A percentile compares a stretch with the other conserved stretches of the same genome.
Conservation (phyloP, 2,113 vertebrate species). For the Crotalus helleri region DNA sequence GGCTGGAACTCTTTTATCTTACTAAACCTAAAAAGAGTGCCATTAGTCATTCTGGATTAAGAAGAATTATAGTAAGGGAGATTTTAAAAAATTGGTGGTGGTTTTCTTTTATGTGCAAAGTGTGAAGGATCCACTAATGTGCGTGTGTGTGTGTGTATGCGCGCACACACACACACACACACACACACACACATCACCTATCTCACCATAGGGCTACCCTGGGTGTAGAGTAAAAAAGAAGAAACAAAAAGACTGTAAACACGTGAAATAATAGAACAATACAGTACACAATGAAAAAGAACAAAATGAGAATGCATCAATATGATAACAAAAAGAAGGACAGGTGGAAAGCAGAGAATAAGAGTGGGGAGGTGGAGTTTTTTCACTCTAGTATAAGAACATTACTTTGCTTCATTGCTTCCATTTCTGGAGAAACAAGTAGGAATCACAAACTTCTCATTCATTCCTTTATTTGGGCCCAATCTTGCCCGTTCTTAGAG, state of each 20-base stretch:
- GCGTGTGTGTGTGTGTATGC: fast-evolving
- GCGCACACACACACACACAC: no score
- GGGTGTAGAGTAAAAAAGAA: no score
- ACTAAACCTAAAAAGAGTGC: slow-evolving; percentile 11
- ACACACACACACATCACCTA: no score
- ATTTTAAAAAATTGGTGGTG: slow-evolving; percentile 53
- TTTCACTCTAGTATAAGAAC: not conserved
- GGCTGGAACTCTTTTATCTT: slow-evolving; percentile 20
- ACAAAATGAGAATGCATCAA: not conserved
- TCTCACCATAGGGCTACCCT: no score
- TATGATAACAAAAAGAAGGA: no score
- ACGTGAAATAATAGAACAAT: not conserved
- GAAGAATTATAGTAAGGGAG: not conserved
- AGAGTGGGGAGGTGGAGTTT: not conserved
- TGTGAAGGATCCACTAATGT: not conserved
- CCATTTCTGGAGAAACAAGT: not conserved
- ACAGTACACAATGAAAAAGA: not conserved
- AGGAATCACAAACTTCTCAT: not conserved
- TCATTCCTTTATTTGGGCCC: not conserved
- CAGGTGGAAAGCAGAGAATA: not conserved
- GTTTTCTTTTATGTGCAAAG: slow-evolving; percentile 21
- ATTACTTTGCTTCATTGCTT: not conserved
- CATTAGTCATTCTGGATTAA: slow-evolving; percentile 36
- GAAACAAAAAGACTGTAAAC: not conserved
- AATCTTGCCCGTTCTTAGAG: not conserved